Evolutionary conservation across 1,140 invertebrate species (phyloP), one percentile per base, ranked within the genome.

Genomic region (Euura lappo): DNA sequence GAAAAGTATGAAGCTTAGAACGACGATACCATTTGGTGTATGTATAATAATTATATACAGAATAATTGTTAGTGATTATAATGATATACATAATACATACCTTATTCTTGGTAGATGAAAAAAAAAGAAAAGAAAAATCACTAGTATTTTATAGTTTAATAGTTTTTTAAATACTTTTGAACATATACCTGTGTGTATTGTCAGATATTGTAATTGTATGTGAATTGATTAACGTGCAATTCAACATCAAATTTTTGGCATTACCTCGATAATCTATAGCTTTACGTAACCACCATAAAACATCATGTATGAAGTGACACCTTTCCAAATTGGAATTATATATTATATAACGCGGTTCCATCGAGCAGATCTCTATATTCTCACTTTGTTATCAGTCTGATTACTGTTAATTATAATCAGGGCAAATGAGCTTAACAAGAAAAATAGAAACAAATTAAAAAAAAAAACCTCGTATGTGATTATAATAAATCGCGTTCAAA

Each of bases 251-350:
- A 28, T 28, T 28, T 28, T 28, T n/a, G 51, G 13, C 8, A n/a
- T 60, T 11, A 60, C 13, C 51, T 60, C 51, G 51, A 60, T 11
- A 60, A n/a, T 60, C 8, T 60, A 60, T 8, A 60, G 4, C 51
- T 60, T 60, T 60, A 8, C 51, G 51, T 60, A 60, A 60, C 51
- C 51, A 60, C 51, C 51, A 60, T 60, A 60, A 60, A 8, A 60
- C 51, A 60, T 60, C 13, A 60, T n/a, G 13, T 60, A 28, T 60
- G n/a, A n/a, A 11, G 13, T 60, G 51, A 60, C 51, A 60, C 51
- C 51, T 60, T 28, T 28, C 51, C 51, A 8, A 11, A 60, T 60
- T 60, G 51, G 8, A 60, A 60, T n/a, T 60, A 60, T 60, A 60
- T 60, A 60, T 28, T 60, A 3, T 60, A 60, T 60, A 28, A 8